Percentiles rank a stretch among this genome's conserved stretches.
Conservation (phyloP, 2,888 invertebrate genomes). For the Cryptophagus acutangulus region DNA sequence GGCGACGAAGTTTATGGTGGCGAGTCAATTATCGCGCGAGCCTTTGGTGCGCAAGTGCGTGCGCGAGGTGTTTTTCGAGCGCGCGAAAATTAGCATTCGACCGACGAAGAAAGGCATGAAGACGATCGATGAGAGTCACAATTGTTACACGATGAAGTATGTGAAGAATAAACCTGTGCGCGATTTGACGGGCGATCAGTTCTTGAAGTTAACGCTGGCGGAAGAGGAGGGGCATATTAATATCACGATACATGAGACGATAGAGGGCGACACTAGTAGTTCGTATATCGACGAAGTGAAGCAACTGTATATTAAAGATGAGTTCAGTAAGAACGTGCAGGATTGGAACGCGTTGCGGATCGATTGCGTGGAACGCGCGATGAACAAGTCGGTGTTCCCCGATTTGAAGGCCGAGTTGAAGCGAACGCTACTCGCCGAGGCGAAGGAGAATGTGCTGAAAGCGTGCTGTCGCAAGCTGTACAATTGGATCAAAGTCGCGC, state of each 20-base stretch:
- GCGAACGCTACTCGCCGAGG: constrained; percentile 73
- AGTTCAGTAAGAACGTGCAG: constrained; percentile 88
- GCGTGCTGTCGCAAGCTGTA: constrained; percentile 82
- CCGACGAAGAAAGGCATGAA: constrained; percentile 91
- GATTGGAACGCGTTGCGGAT: constrained; percentile 92
- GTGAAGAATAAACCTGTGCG: constrained; percentile 87
- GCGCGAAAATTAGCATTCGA: constrained; percentile 72
- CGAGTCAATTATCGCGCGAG: constrained; percentile 87
- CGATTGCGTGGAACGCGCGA: constrained; percentile 82
- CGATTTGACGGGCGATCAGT: constrained; percentile 85
- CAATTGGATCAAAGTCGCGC: constrained; percentile 82
- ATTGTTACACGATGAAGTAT: constrained; percentile 83
- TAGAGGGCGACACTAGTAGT: constrained; percentile 71
- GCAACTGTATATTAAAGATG: constrained; percentile 66
- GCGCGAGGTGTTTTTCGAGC: constrained; percentile 80
- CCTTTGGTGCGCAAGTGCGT: constrained; percentile 82
- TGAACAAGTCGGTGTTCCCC: constrained; percentile 84
- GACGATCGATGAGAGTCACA: constrained; percentile 93
- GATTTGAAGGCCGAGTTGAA: constrained; percentile 83
- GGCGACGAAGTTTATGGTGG: constrained; percentile 91
- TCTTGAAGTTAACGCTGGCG: constrained; percentile 74
- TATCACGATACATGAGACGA: constrained; percentile 67
- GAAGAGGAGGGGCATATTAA: constrained; percentile 76
- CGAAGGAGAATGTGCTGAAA: constrained; percentile 79
- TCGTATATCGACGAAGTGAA: constrained; percentile 84